A percentile compares a stretch with the other conserved stretches of the same genome.
Evolutionary conservation across 2,888 invertebrate species (phyloP).

Genomic region (Embidobia sp.): DNA sequence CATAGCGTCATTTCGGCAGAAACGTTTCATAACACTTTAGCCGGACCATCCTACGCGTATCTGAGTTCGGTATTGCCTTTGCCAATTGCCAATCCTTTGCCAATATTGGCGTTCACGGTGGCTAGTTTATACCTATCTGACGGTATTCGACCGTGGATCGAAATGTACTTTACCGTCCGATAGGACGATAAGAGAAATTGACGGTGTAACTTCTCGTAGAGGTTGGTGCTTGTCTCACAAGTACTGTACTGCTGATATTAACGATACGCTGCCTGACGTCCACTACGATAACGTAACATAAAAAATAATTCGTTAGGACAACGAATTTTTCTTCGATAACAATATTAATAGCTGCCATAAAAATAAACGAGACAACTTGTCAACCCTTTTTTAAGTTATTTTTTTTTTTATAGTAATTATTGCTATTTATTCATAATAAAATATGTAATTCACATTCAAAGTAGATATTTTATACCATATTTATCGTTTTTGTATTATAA

Average conservation of each 20-base stretch:
- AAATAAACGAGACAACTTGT: too few relatives aligned
- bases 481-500: too few relatives aligned
- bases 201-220: constrained; percentile 63
- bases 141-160: constrained; percentile 56
- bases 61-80: constrained; percentile 28
- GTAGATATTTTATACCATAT: too few relatives aligned
- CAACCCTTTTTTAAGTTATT: too few relatives aligned
- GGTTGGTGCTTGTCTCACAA: constrained; percentile 61
- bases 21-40: constrained; percentile 55
- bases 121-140: constrained; percentile 58
- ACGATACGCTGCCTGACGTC: constrained; percentile 59
- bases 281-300: constrained; percentile 42
- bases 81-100: constrained; percentile 40
- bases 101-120: constrained; percentile 50
- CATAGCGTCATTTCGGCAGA: constrained; percentile 33
- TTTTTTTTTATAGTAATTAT: too few relatives aligned
- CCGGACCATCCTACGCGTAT: constrained; percentile 37
- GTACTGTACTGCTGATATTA: constrained; percentile 57
- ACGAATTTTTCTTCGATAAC: constrained; percentile 8
- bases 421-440: too few relatives aligned
- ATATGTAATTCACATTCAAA: too few relatives aligned
- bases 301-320: constrained; percentile 44
- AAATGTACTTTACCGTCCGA: constrained; percentile 61
- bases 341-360: constrained; percentile 22
- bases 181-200: constrained; percentile 63